Base-by-base conservation (phyloP, 1,140 invertebrate species). In the Cheumatopsyche charites region DNA sequence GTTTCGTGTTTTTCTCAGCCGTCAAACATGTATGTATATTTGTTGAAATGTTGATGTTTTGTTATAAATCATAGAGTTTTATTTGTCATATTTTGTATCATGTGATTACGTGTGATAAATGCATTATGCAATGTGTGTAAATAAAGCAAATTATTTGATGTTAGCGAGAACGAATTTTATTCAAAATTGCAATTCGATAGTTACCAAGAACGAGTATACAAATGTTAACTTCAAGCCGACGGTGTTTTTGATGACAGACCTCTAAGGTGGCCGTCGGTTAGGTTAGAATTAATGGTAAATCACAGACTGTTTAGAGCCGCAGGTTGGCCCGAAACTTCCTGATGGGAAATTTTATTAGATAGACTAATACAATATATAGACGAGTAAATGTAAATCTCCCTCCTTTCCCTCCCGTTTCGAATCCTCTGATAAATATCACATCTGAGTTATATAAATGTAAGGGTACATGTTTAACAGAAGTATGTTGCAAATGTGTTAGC, bases 401-500 rank as follows among this genome's bases (percentile, higher is more conserved):
- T 15, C 15, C 43, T n/a, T 15, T 12, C 49, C 11, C 58, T 23
- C 58, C 26, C 58, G 36, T 65, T 45, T 42, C 63, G 63, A 47
- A n/a, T 47, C 42, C 45, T n/a, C 21, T 42, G 63, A 1, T 42
- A 63, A 63, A 63, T n/a, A 63, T 63, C 41, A 42, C 55, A 58
- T 58, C 21, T 58, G 55, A 58, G 62, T 65, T 65, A 19, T 45
- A 62, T 45, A 49, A 15, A 29, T 17, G 23, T 67, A 47, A 47
- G 65, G 65, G 45, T 70, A 61, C 43, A 70, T 63, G 62, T 63
- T 63, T 67, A 67, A 52, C 47, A 52, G 58, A 61, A 69, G 29
- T 45, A 69, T 69, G 52, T 69, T 58, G 67, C 67, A 58, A 63
- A 52, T 41, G 67, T 69, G 45, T 70, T 71, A 72, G 70, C 71